Evolutionary conservation across 2,797 vertebrate species (phyloP), one percentile per base, ranked within the genome.

Genomic region (Enteromius viviparus): DNA sequence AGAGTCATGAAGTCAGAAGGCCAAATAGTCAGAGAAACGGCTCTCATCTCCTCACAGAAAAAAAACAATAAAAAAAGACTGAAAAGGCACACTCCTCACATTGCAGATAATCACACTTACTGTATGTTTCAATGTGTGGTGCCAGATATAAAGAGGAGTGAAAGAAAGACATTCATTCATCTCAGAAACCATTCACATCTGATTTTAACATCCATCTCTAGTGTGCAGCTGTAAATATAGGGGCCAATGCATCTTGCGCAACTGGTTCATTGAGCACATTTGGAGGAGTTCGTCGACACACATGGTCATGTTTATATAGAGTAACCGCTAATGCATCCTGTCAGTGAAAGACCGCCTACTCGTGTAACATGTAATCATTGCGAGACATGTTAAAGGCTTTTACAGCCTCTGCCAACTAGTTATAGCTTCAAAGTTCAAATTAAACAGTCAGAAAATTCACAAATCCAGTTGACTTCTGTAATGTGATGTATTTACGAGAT

Each of bases 1-100:
- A 42, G 29, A 65, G 12, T 78, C 29, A 60, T 17, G 45, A 14
- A 32, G 76, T 65, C 76, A 78, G 26, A 78, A 78, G 42, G 58
- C 74, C 15, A 76, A 42, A 47, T 19, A 49, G 76, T 53, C 60
- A 15, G 23, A 32, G 47, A 79, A 53, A 53, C 1, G 32, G 8
- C 42, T 77, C 21, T 68, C 6, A 0, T 21, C 42, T 66, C 62
- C 49, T 45, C 42, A n/a, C 40, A 78, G 34, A 45, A 40, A 40
- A 26, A 40, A 40, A 2, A 9, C 9, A 55, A 58, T 58, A 55
- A 40, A 58, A 55, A 37, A 60, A 64, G 4, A 26, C 14, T 11
- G 6, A 45, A 21, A 78, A 62, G 23, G 58, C 42, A 9, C 53
- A 6, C 14, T 76, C 21, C 60, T 78, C 60, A 65, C 12, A 34